A percentile compares a stretch with the other conserved stretches of the same genome.
Evolutionary conservation across 2,113 vertebrate species (phyloP).

Genomic region (Martes martes): DNA sequence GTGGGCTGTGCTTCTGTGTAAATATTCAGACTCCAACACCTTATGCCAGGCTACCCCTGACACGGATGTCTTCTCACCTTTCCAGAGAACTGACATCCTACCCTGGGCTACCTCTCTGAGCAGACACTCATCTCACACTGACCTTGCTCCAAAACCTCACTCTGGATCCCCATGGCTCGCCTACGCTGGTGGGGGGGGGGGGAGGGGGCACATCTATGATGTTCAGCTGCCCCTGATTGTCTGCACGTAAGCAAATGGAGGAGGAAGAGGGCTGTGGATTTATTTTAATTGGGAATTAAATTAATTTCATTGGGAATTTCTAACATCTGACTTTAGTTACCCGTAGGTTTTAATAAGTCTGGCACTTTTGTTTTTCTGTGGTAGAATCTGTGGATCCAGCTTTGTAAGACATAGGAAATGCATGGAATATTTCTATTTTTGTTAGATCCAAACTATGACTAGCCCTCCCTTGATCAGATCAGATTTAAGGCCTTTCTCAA

Average conservation of each 20-base stretch:
- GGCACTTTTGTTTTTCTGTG: neutral
- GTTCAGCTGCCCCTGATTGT: neutral
- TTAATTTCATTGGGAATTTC: neutral
- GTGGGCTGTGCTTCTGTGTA: neutral
- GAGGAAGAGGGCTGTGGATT: neutral
- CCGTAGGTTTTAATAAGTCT: neutral
- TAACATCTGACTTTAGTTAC: neutral
- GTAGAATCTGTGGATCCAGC: neutral
- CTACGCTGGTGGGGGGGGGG: no score
- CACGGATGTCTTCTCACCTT: neutral
- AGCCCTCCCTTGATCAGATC: neutral
- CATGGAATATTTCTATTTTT: neutral
- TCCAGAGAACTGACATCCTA: neutral
- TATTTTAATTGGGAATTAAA: neutral
- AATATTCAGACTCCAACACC: neutral
- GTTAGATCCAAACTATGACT: neutral
- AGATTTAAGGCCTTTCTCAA: neutral
- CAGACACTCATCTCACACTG: neutral
- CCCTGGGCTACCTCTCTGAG: neutral
- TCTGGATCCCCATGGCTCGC: neutral
- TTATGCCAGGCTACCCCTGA: no score
- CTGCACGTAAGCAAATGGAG: neutral
- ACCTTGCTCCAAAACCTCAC: neutral
- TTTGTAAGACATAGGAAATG: neutral
- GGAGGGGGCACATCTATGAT: no score